Base-by-base conservation (phyloP, 2,797 vertebrate genomes). In the Syngnathus rostellatus region DNA sequence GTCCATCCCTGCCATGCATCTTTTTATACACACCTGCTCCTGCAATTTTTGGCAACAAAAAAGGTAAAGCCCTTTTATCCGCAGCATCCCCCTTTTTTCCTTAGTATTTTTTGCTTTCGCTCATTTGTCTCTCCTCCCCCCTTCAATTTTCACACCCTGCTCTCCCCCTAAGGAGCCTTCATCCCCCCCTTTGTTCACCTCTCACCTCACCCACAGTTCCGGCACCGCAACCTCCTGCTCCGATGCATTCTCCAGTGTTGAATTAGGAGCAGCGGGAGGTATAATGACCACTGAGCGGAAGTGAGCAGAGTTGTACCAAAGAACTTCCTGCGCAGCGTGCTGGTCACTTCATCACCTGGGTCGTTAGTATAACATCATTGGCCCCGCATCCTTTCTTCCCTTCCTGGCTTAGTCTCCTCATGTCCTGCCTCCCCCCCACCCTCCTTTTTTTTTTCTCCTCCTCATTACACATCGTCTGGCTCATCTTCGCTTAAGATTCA, bases 201-300 rank as follows among this genome's bases (percentile, higher is more conserved):
- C 70, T 77, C 75, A 63, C 72, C 74, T 80, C 79, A 77, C 72
- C 72, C 79, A 66, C 72, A 76, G 48, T 77, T 85, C 81, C 82
- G 77, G 66, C 77, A 64, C 77, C 72, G 71, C 71, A 67, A 53
- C 78, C 71, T 77, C 53, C 69, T 21, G 62, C 72, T 74, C 74
- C 68, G 38, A 84, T 89, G 11, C 76, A 85, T 85, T 74, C 68
- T 76, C 67, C 61, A 76, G 80, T 79, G 75, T 77, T 76, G 82
- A 76, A 76, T 83, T 72, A 78, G 71, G 64, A 79, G 68, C 73
- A 0, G 8, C 64, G 10, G 50, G 64, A 21, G 57, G 48, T 64
- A 63, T 79, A 80, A 81, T 81, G 85, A 53, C 73, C 77, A 79
- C 77, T 75, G 78, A 81, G 81, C 76, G 71, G 82, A 86, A 85